Percentiles rank a stretch among this genome's conserved stretches.
phyloP scores from a whole-genome alignment of 2,888 invertebrate species.

The Cheilosia scutellata region DNA sequence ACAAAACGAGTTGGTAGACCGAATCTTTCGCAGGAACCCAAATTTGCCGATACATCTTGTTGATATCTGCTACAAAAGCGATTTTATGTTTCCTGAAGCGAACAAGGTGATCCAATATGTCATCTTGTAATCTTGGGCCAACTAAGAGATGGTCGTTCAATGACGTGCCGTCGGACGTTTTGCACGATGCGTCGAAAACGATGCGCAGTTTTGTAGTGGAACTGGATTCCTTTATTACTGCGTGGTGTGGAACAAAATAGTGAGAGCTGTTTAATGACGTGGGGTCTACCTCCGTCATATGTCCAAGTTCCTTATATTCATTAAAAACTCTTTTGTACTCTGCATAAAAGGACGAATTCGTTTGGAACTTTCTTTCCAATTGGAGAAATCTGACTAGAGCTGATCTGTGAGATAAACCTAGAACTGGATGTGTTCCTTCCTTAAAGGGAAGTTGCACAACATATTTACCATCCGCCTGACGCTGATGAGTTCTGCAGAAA shows the following conservation, averaged over 20 bases:
- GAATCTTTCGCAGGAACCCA: constrained; percentile 31
- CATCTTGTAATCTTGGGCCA: constrained; percentile 64
- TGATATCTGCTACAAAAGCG: constrained; percentile 49
- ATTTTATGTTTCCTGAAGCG: constrained; percentile 49
- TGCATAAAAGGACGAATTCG: background rate
- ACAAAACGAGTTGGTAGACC: constrained; percentile 49
- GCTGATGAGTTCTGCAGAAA: constrained; percentile 13
- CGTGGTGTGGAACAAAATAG: constrained; percentile 37
- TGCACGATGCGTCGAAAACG: constrained; percentile 45
- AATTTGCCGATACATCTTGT: constrained; percentile 64
- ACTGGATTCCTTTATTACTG: constrained; percentile 33
- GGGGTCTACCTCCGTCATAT: background rate
- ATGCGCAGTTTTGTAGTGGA: constrained; percentile 4
- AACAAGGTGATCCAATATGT: constrained; percentile 45
- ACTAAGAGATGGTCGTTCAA: constrained; percentile 57
- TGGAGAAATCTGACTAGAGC: no score
- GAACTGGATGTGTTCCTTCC: no score
- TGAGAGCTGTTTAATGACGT: background rate
- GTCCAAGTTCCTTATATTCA: background rate
- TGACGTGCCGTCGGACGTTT: constrained; percentile 48
- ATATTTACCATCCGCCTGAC: background rate
- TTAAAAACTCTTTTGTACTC: no score
- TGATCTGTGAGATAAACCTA: no score
- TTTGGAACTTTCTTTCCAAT: background rate
- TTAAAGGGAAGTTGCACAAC: background rate